Base-by-base conservation (phyloP, 2,797 vertebrate genomes). In the Acanthopagrus latus region DNA sequence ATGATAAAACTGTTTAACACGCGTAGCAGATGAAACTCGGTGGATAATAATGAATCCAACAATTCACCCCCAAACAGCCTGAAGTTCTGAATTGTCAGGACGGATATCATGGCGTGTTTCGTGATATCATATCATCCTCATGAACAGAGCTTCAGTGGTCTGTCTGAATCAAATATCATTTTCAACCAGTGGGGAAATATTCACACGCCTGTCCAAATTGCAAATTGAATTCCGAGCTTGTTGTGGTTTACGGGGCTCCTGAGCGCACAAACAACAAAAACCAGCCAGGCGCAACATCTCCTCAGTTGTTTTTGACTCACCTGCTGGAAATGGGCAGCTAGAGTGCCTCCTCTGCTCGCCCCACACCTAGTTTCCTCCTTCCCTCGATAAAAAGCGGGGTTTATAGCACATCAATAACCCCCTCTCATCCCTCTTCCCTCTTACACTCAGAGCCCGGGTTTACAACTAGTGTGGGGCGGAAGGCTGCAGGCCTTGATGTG, bases 401-500 rank as follows among this genome's bases (percentile, higher is more conserved):
- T 95, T 95, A 95, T 92, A 88, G 93, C 94, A 93, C 94, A 95
- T 95, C 94, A 94, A 92, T 93, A 93, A 93, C 91, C 93, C 29
- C 93, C 91, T 94, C 95, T 95, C 93, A 94, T 88, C 92, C 84
- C 93, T 92, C 92, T 86, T 91, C 78, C 88, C 71, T 80, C 65
- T 75, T 73, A 81, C 84, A 62, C 71, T 82, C 77, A 86, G 87
- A 84, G 88, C 74, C 14, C 21, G 80, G 82, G 82, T 94, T 93
- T 95, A 92, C 88, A 75, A 92, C 92, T 80, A 80, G 91, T 76
- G 87, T 88, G 92, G 91, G 92, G 83, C 91, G 86, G 91, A 83
- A 89, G 78, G 75, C 90, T 92, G 78, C 12, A 71, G 90, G 87
- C 75, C 83, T 84, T 93, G 84, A 92, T 90, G 93, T 88, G 93